Base-by-base conservation (phyloP, 2,888 invertebrate genomes). In the Patella depressa region DNA sequence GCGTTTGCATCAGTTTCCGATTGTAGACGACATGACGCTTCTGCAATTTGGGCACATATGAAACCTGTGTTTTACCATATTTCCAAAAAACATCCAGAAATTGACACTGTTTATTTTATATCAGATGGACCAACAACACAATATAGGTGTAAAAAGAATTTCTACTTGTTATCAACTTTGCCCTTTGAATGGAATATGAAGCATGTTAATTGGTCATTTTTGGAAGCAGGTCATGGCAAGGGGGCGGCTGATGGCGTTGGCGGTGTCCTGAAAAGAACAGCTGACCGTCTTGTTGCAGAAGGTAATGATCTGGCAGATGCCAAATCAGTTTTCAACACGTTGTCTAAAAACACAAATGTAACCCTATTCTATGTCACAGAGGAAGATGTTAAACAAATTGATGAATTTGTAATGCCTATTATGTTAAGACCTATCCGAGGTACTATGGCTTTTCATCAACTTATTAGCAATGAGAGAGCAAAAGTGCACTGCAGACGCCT, bases 31-130 rank as follows among this genome's bases (percentile, higher is more conserved):
- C 91, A 91, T 83, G 84, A 86, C 73, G 87, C 89, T 65, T 81
- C 85, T 75, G 90, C 90, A 45, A 89, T 92, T 74, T 91, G 91
- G 89, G 88, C 88, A 71, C 90, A 91, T 82, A 81, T 91, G 54
- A 73, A 84, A 78, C 91, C 91, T 80, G 81, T 89, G 12, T 59
- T 82, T 15, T 12, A 73, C 3, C 53, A 72, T n/a, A 54, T 81
- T 19, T 55, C 65, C 15, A 53, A 70, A n/a, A n/a, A 77, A 54
- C 17, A 74, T 59, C 76, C 78, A 45, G 55, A 73, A 9, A 59
- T 72, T 17, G 72, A 53, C n/a, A 19, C 34, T 3, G 57, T 85
- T 14, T 79, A 83, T 54, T 82, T 89, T 75, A 29, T 89, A 3
- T 90, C 88, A 76, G 91, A 91, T 82, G 88, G 90, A 5, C 91